Evolutionary conservation across 1,140 invertebrate genomes (phyloP).

Genomic region (Parasteatoda tepidariorum): DNA sequence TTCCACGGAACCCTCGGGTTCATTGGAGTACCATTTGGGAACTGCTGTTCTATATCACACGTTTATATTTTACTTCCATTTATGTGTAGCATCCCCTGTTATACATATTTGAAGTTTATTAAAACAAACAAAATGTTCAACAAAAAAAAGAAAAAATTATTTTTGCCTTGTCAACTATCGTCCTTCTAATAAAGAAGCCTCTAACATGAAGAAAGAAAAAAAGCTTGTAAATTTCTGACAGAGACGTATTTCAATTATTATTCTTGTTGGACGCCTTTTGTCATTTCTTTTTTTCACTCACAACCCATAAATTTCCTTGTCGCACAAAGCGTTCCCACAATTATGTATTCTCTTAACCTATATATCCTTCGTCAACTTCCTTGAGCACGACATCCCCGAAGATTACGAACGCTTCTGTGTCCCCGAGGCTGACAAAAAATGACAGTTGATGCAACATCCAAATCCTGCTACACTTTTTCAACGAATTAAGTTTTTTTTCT

Average conservation of each 20-base stretch:
- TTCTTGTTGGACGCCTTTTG: neutral
- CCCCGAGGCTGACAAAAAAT: neutral
- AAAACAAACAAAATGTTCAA: too few relatives aligned
- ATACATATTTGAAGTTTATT: too few relatives aligned
- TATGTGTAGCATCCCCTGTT: too few relatives aligned
- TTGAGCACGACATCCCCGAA: neutral
- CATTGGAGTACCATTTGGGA: too few relatives aligned
- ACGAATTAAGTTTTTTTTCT: slow-evolving; percentile 1
- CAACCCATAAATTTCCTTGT: slow-evolving; percentile 13
- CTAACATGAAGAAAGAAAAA: too few relatives aligned
- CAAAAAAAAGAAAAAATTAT: too few relatives aligned
- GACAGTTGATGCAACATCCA: slow-evolving; percentile 9
- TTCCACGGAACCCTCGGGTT: too few relatives aligned
- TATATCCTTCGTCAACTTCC: slow-evolving; percentile 17
- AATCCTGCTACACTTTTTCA: neutral
- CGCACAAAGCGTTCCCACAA: slow-evolving; percentile 41
- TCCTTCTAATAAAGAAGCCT: too few relatives aligned
- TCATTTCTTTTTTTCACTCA: neutral
- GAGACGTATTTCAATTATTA: neutral
- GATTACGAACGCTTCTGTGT: neutral
- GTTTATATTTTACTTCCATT: too few relatives aligned
- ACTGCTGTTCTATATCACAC: too few relatives aligned
- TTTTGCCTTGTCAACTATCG: too few relatives aligned
- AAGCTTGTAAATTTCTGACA: neutral
- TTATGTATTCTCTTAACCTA: slow-evolving; percentile 51